These are phyloP conservation scores for Apoderus coryli DNA, from an alignment of 2,888 invertebrate genomes.

Conservation along the genomic window DNA sequence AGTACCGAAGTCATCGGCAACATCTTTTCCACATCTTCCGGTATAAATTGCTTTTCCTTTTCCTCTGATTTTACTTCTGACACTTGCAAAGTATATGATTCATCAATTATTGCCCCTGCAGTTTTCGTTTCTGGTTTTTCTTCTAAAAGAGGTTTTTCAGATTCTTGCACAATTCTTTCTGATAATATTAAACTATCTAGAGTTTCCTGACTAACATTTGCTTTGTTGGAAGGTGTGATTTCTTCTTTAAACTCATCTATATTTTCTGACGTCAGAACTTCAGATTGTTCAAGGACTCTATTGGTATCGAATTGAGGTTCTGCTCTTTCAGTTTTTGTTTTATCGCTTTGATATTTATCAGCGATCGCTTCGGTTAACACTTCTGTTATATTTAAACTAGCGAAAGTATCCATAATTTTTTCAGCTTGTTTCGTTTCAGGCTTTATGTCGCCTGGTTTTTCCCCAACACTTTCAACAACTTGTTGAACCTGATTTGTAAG, in stretches of 20 bases:
- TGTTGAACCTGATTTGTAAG: conserved; percentile 17
- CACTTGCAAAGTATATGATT: conserved; percentile 32
- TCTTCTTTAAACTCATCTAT: conserved; percentile 21
- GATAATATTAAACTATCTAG: conserved; percentile 31
- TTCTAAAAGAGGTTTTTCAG: conserved; percentile 30
- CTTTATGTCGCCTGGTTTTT: conserved; percentile 29
- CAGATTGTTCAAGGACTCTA: conserved; percentile 28
- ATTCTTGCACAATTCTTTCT: conserved; percentile 34
- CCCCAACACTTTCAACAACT: conserved; percentile 18
- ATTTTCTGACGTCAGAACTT: conserved; percentile 22
- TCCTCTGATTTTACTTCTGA: conserved; percentile 22
- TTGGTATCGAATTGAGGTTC: conserved; percentile 28
- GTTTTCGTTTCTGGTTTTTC: conserved; percentile 25
- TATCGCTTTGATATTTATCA: conserved; percentile 19
- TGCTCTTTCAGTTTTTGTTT: conserved; percentile 22
- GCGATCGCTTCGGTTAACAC: conserved; percentile 35
- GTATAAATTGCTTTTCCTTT: conserved; percentile 21
- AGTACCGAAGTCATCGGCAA: conserved; percentile 18
- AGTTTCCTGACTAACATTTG: conserved; percentile 30
- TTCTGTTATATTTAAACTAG: conserved; percentile 37
- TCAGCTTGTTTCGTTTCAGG: conserved; percentile 40
- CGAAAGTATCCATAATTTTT: conserved; percentile 37
- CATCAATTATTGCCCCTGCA: conserved; percentile 31
- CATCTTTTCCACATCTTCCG: conserved; percentile 14
- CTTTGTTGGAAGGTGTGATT: conserved; percentile 21